Conservation (phyloP, 2,797 vertebrate genomes). For the Clamator glandarius region DNA sequence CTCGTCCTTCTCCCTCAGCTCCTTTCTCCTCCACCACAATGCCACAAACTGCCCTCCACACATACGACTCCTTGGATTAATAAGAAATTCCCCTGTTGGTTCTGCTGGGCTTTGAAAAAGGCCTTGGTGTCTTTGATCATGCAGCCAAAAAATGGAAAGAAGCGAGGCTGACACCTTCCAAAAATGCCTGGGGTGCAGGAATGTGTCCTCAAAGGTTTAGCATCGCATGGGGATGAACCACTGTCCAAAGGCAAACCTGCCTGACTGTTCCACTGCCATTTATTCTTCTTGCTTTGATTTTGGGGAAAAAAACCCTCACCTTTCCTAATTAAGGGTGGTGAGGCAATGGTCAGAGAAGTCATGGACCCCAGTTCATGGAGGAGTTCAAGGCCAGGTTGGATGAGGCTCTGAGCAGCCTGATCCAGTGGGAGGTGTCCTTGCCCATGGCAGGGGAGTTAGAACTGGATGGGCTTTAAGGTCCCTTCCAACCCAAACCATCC, state of each 20-base stretch:
- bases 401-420: too few species aligned
- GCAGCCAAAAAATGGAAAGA: background rate
- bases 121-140: rapidly evolving
- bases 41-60: background rate
- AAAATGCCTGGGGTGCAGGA: background rate
- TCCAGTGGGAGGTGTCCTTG: too few species aligned
- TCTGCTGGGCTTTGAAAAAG: background rate
- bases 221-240: rapidly evolving
- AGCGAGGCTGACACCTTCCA: background rate
- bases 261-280: background rate
- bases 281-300: background rate
- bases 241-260: too few species aligned
- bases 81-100: background rate
- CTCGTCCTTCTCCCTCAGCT: background rate
- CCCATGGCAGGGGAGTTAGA: too few species aligned
- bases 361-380: too few species aligned
- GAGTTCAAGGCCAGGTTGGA: too few species aligned
- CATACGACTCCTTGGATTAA: background rate
- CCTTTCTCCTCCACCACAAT: background rate
- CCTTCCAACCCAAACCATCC: too few species aligned
- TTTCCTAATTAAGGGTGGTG: background rate
- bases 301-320: rapidly evolving
- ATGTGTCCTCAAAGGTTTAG: background rate
- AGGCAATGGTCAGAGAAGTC: too few species aligned
- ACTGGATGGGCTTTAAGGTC: too few species aligned